Evolutionary conservation across 2,888 invertebrate genomes (phyloP).

Genomic region (Exephanes ischioxanthus): DNA sequence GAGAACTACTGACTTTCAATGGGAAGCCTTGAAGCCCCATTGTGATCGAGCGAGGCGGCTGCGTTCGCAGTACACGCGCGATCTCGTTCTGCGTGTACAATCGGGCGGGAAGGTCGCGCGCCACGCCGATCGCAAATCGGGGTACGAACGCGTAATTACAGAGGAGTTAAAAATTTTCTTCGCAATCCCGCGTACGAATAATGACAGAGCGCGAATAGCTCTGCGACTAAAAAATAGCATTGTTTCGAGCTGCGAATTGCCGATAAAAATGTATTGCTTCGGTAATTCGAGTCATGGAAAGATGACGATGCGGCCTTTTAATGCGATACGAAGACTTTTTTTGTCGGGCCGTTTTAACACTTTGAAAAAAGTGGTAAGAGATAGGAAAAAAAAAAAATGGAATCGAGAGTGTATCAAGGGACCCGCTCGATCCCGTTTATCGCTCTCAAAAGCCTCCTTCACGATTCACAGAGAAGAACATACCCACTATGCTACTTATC

Average conservation of each 20-base stretch:
- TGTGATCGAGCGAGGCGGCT: constrained; percentile 36
- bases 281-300: not conserved
- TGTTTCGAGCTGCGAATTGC: not conserved
- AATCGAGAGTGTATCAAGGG: not conserved
- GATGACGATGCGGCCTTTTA: not conserved
- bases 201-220: not conserved
- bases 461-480: not conserved
- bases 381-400: no score
- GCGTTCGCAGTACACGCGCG: constrained; percentile 11
- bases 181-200: constrained; percentile 19
- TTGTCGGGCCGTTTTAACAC: no score
- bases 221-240: not conserved
- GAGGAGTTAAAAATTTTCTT: not conserved
- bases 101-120: constrained; percentile 20
- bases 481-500: not conserved
- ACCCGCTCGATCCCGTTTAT: not conserved
- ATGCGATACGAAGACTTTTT: no score
- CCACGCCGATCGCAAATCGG: constrained; percentile 8
- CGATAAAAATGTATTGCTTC: not conserved
- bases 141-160: constrained; percentile 2
- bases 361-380: no score
- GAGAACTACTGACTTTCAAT: constrained; percentile 53
- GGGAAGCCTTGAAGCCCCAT: constrained; percentile 63
- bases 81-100: constrained; percentile 25
- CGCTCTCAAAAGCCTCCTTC: not conserved